These are phyloP conservation scores for Girardia tigrina DNA, from an alignment of 2,888 invertebrate species.

Conservation along the genomic window DNA sequence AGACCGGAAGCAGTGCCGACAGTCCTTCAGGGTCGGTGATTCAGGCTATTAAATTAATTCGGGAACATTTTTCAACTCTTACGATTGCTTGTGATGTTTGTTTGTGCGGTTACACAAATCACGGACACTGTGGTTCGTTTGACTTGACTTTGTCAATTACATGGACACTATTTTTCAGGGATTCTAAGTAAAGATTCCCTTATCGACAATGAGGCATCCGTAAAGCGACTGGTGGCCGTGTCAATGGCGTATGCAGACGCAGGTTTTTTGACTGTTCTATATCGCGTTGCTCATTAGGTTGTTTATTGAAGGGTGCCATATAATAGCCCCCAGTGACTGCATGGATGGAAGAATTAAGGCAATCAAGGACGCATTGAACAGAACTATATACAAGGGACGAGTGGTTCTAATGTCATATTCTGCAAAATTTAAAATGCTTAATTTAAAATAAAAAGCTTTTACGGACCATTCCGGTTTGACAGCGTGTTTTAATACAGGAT, in stretches of 20 bases:
- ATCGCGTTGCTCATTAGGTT: no score
- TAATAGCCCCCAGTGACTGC: conserved; percentile 51
- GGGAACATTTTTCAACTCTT: conserved; percentile 64
- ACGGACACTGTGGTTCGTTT: conserved; percentile 72
- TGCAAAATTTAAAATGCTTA: conserved; percentile 85
- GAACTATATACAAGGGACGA: conserved; percentile 58
- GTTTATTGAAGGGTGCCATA: conserved; percentile 44
- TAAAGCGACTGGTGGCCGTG: conserved; percentile 69
- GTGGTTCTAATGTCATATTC: conserved; percentile 78
- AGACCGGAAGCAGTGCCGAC: conserved; percentile 64
- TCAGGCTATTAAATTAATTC: conserved; percentile 62
- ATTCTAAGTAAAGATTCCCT: conserved; percentile 59
- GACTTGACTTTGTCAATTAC: no score
- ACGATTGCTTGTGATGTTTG: conserved; percentile 80
- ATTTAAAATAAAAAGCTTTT: no score
- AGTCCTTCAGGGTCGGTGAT: conserved; percentile 68
- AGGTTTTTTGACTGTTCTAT: conserved; percentile 53
- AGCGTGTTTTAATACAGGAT: not conserved
- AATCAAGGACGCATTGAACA: conserved; percentile 63
- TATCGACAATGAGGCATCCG: conserved; percentile 67
- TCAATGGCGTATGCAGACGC: conserved; percentile 70
- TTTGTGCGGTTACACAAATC: conserved; percentile 78
- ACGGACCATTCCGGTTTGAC: conserved; percentile 69
- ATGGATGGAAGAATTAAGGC: conserved; percentile 73
- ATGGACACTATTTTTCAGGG: no score